Evolutionary conservation across 2,797 vertebrate genomes (phyloP).

Genomic region (Prionace glauca): DNA sequence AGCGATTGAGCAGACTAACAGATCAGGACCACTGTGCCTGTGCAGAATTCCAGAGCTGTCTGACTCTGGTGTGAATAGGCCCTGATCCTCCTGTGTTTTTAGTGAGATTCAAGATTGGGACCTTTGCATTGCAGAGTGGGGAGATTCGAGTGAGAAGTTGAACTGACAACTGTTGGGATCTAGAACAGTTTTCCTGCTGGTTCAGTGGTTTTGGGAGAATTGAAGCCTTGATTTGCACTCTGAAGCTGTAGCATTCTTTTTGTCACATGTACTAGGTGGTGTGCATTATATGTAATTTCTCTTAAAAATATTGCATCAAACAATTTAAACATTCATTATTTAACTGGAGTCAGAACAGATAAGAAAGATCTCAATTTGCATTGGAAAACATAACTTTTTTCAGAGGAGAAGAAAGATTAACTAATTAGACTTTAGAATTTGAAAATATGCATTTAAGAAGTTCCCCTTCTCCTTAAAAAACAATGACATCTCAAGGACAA

Average conservation of each 20-base stretch:
- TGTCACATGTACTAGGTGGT: not conserved
- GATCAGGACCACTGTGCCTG: too few species aligned
- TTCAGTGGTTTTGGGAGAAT: too few species aligned
- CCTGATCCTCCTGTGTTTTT: too few species aligned
- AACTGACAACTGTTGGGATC: too few species aligned
- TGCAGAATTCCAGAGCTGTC: too few species aligned
- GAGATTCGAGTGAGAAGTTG: too few species aligned
- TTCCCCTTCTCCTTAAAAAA: not conserved
- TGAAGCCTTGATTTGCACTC: not conserved
- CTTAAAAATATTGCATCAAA: not conserved
- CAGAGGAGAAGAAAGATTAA: not conserved
- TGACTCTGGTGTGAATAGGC: too few species aligned
- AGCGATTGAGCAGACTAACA: too few species aligned
- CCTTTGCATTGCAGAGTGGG: too few species aligned
- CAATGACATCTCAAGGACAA: not conserved
- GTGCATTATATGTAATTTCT: not conserved
- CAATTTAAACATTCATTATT: not conserved
- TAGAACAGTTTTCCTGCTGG: too few species aligned
- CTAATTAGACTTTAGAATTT: not conserved
- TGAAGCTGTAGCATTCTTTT: not conserved
- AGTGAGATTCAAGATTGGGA: too few species aligned
- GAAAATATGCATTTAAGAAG: not conserved
- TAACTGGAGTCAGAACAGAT: not conserved
- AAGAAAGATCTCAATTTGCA: not conserved
- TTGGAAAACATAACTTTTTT: not conserved